Evolutionary conservation across 2,113 vertebrate genomes (phyloP), one percentile per base, ranked within the genome.

Genomic region (Nesogale talazaci): DNA sequence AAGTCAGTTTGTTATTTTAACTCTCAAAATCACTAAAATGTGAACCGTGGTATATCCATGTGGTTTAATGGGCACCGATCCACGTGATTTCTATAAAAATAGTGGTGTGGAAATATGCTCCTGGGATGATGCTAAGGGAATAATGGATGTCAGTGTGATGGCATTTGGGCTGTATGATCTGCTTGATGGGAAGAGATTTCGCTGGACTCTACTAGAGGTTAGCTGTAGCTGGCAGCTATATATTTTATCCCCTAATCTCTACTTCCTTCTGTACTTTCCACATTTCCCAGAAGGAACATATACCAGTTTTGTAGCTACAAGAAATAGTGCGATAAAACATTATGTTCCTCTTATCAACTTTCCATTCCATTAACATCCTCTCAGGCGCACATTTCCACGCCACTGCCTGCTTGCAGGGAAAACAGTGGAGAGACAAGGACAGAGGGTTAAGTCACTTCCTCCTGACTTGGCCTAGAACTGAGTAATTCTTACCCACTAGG

Each of bases 191-290:
- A 87, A 93, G 40, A 56, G 59, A 84, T 38, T 25, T 65, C 29
- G 81, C 29, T 36, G 42, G 70, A 59, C 29, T 82, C 29, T 40
- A 69, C 74, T 17, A 61, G 83, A 88, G 25, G 34, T 87, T 74
- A 59, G 52, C 40, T 74, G 31, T n/a, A 63, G 57, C 31, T 79
- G 74, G 31, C 27, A 72, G 6, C 11, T 42, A 61, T 83, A 40
- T 81, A 84, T 82, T 70, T 74, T 84, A 20, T 74, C 89, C 27
- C 74, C 16, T 81, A 42, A 70, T 93, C 94, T 95, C 27, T 82
- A 5, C 29, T 82, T 92, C 86, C 46, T 52, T 87, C 46, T 36
- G 6, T 63, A 57, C 61, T 83, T 84, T 65, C 34, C 23, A 72
- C 29, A 25, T 36, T 92, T 91, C 83, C 63, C 85, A 57, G 1